phyloP scores from a whole-genome alignment of 1,140 invertebrate species.

The Coelopa frigida region DNA sequence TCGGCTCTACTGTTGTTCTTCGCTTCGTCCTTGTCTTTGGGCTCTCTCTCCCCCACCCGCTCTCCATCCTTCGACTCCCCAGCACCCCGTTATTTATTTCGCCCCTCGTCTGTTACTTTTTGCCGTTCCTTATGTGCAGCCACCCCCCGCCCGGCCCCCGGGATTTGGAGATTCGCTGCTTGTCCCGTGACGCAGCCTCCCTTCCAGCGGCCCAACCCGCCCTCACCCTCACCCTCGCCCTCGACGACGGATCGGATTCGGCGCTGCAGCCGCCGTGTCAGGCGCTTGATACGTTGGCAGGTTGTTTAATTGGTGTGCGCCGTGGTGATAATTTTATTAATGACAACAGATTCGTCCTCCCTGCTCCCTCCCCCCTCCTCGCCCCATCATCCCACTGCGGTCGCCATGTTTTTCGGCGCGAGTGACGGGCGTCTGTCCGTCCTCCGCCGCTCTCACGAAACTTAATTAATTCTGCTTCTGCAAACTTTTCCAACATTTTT shows the following conservation, averaged over 20 bases:
- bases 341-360: constrained; percentile 28
- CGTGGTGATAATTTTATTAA: constrained; percentile 44
- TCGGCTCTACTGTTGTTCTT: no score
- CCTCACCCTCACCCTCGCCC: not conserved
- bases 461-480: constrained; percentile 40
- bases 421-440: constrained; percentile 14
- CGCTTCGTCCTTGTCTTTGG: no score
- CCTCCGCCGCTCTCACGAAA: constrained; percentile 17
- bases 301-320: constrained; percentile 41
- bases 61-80: no score
- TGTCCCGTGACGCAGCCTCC: not conserved
- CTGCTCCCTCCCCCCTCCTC: not conserved
- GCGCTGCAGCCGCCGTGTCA: constrained; percentile 2
- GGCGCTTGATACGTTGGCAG: constrained; percentile 32
- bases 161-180: not conserved
- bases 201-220: not conserved
- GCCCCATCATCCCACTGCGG: not conserved
- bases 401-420: constrained; percentile 4
- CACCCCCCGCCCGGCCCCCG: not conserved
- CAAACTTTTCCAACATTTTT: no score
- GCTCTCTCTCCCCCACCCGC: no score
- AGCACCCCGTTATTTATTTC: not conserved
- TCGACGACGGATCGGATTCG: constrained; percentile 5
- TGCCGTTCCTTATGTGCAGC: no score
- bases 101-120: not conserved